Evolutionary conservation across 1,140 invertebrate species (phyloP).

Genomic region (Fopius arisanus): DNA sequence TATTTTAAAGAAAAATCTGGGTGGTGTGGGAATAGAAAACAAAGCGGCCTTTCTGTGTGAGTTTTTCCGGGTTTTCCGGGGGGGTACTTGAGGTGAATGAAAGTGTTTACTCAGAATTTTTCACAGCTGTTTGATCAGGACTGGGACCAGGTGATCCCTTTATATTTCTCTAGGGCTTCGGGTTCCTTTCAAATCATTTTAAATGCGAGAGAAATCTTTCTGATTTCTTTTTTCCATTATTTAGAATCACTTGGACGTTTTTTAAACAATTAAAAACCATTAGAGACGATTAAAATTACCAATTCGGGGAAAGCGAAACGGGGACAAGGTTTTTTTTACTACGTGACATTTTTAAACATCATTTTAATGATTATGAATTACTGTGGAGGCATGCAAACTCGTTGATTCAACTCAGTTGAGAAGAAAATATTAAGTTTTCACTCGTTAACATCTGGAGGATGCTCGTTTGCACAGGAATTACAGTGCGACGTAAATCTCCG

Average conservation of each 20-base stretch:
- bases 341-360: no score
- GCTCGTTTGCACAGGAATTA: conserved; percentile 36
- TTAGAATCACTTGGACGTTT: no score
- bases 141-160: conserved; percentile 53
- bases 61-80: conserved; percentile 28
- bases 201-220: neutral
- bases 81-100: conserved; percentile 36
- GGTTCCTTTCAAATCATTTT: neutral
- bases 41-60: conserved; percentile 32
- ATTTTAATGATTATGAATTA: no score
- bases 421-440: conserved; percentile 8
- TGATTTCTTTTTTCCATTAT: neutral
- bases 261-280: no score
- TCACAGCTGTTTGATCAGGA: conserved; percentile 61
- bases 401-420: conserved; percentile 5
- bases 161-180: conserved; percentile 21
- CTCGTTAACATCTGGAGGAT: neutral
- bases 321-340: no score
- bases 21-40: conserved; percentile 47
- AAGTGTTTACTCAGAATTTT: conserved; percentile 49
- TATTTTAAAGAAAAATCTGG: neutral
- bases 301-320: no score
- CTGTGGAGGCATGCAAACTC: no score
- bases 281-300: no score
- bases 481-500: conserved; percentile 24